Base-by-base conservation (phyloP, 2,797 vertebrate genomes). In the Ctenochaetus hawaiiensis region DNA sequence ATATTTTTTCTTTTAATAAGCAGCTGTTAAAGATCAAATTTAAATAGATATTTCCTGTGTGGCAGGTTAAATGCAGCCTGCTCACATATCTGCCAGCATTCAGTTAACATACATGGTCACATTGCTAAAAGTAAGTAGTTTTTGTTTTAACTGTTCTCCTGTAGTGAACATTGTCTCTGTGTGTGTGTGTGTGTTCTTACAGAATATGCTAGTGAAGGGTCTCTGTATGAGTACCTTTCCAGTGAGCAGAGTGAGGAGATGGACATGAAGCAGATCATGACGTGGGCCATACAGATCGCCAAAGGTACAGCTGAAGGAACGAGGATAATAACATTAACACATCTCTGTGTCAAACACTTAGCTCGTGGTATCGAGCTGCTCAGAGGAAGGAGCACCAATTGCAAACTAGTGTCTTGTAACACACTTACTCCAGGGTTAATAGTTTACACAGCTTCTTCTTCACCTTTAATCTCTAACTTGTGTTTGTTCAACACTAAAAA, bases 241-340 rank as follows among this genome's bases (percentile, higher is more conserved):
- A 99, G 98, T 87, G 96, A 96, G 87, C 96, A 96, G 93, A 99
- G 98, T 90, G 98, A 99, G 88, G 96, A 99, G 89, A 99, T 99
- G 97, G 96, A 99, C 93, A 99, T 99, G 97, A 96, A 96, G 82
- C 97, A 98, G 81, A 96, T 99, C 77, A 98, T 99, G 98, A 96
- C 96, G 3, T 99, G 98, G 98, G 96, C 98, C 89, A 96, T 96
- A 48, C 97, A 99, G 67, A 98, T 99, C 86, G 98, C 98, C 77
- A 99, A 99, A 98, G 98, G 98, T 99, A 94, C 34, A 23, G 0
- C 34, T 41, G 4, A 63, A 18, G 45, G n/a, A 76, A 44, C 8
- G 3, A 72, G 9, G 4, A 47, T 22, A 34, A 34, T 34, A 34
- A 6, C 30, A 34, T 34, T 7, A 34, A 34, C 30, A 34, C 48